Evolutionary conservation across 2,113 vertebrate species (phyloP).

Genomic region (Chaenogobius annularis): DNA sequence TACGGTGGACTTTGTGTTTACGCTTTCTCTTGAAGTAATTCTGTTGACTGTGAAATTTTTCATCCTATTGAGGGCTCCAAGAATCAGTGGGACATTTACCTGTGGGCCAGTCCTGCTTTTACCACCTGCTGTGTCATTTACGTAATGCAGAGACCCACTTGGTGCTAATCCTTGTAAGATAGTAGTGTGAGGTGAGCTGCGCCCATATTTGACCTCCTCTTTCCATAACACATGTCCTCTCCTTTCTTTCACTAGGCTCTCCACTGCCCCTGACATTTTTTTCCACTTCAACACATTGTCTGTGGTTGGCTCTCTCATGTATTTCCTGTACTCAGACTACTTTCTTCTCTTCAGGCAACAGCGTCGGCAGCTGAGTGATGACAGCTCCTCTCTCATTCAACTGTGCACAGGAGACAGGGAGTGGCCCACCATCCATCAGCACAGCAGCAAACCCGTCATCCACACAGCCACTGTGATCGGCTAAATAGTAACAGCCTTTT

Average conservation of each 20-base stretch:
- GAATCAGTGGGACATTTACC: conserved; percentile 44
- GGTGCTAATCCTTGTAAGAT: conserved; percentile 43
- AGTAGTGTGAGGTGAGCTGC: conserved; percentile 64
- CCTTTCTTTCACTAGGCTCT: conserved; percentile 26
- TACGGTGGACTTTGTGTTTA: no score
- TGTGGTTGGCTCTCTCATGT: conserved; percentile 35
- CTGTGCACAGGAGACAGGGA: conserved; percentile 64
- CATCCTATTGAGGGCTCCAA: conserved; percentile 47
- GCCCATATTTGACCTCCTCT: conserved; percentile 46
- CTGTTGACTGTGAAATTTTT: conserved; percentile 36
- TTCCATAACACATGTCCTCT: conserved; percentile 40
- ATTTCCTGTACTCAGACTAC: conserved; percentile 13
- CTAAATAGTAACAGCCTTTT: conserved; percentile 75
- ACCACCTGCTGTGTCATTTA: conserved; percentile 54
- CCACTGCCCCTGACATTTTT: conserved; percentile 32
- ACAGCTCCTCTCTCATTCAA: conserved; percentile 71
- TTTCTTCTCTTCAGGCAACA: conserved; percentile 42
- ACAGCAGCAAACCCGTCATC: conserved; percentile 61
- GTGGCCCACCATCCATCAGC: conserved; percentile 68
- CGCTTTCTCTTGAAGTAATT: neutral
- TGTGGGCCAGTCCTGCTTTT: conserved; percentile 26
- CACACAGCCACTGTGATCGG: conserved; percentile 72
- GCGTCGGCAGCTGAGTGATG: conserved; percentile 58
- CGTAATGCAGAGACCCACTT: conserved; percentile 49
- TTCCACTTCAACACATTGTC: conserved; percentile 55